Conservation (phyloP, 2,113 vertebrate genomes). For the Condylura cristata region DNA sequence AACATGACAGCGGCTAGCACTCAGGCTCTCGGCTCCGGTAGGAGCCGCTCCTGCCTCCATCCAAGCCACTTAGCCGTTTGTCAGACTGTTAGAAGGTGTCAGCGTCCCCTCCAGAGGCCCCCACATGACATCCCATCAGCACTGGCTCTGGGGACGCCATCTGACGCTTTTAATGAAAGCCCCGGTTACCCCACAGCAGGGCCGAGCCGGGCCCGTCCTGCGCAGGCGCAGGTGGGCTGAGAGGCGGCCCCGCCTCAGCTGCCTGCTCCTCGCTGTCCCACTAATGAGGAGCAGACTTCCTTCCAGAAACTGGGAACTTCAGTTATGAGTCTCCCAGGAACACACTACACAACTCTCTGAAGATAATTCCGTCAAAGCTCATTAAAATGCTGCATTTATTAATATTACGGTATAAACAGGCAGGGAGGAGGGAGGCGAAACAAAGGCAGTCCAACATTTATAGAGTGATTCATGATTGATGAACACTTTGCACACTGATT, state of each 20-base stretch:
- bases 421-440: background rate
- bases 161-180: conserved; percentile 72
- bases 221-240: conserved; percentile 44
- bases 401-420: conserved; percentile 51
- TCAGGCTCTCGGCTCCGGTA: background rate
- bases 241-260: background rate
- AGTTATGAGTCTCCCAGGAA: conserved; percentile 39
- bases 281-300: conserved; percentile 70
- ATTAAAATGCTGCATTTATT: conserved; percentile 76
- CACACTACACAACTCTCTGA: background rate
- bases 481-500: background rate
- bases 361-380: conserved; percentile 68
- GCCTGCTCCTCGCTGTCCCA: conserved; percentile 34
- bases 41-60: background rate
- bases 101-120: conserved; percentile 17
- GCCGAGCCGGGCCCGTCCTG: background rate
- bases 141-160: background rate
- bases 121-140: conserved; percentile 53
- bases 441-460: background rate
- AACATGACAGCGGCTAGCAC: rapidly evolving
- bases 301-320: conserved; percentile 48
- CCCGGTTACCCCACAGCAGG: conserved; percentile 3
- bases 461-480: background rate
- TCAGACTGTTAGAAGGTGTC: conserved; percentile 76
- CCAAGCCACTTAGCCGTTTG: conserved; percentile 56